Evolutionary conservation across 92 coral and sea anemone genomes (phyloP).

Genomic region (Actinostola sp.): DNA sequence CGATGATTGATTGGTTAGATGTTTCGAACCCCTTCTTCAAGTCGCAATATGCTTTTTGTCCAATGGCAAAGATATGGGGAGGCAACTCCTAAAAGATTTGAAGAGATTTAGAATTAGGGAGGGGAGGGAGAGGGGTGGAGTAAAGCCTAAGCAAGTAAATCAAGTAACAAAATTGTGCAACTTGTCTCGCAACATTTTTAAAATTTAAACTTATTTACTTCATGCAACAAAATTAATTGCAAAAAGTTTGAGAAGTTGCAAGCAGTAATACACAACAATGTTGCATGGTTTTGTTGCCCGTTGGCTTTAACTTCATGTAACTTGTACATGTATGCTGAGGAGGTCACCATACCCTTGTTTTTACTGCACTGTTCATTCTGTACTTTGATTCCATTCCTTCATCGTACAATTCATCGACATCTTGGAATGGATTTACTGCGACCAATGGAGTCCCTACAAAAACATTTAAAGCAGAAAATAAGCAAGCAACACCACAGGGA

Average conservation of each 20-base stretch:
- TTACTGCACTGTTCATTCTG: constrained; percentile 27
- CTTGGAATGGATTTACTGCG: constrained; percentile 77
- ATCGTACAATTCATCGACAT: constrained; percentile 64
- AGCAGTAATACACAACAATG: neutral
- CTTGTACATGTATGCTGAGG: neutral
- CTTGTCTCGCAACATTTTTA: too few species aligned
- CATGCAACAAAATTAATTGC: too few species aligned
- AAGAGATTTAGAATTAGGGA: too few species aligned
- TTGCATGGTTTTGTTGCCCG: neutral
- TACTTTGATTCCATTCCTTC: constrained; percentile 56
- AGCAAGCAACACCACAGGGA: too few species aligned
- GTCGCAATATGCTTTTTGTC: constrained; percentile 75
- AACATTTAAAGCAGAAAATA: neutral
- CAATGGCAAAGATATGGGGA: constrained; percentile 84
- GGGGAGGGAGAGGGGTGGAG: too few species aligned
- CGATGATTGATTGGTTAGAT: constrained; percentile 75
- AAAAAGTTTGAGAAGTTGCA: too few species aligned
- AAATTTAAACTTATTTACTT: too few species aligned
- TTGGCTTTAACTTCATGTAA: neutral
- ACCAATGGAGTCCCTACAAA: constrained; percentile 72
- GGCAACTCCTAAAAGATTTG: constrained; percentile 64
- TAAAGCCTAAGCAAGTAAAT: too few species aligned
- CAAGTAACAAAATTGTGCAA: too few species aligned
- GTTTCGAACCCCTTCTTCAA: constrained; percentile 67
- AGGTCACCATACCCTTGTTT: constrained; percentile 29